Percentiles rank a stretch among this genome's conserved stretches.
Conservation (phyloP, 2,888 invertebrate species). For the Sinelater perroti region DNA sequence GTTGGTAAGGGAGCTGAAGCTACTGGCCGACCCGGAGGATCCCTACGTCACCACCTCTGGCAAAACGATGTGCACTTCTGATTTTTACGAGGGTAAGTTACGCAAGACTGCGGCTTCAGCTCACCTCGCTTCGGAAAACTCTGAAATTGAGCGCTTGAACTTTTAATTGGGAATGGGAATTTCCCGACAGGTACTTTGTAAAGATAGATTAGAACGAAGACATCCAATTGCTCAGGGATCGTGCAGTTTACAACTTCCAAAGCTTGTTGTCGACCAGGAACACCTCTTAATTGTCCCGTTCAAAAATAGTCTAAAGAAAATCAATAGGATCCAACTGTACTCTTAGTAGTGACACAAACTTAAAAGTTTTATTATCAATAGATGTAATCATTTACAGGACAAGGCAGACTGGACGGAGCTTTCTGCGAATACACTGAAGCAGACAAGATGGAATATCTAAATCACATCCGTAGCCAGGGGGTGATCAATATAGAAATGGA, state of each 20-base stretch:
- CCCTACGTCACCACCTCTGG: conserved; percentile 89
- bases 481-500: conserved; percentile 99
- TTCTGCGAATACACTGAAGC: conserved; percentile 92
- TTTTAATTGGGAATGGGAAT: no score
- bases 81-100: conserved; percentile 91
- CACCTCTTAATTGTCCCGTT: not conserved
- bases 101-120: not conserved
- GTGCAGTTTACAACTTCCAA: no score
- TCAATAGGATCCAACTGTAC: no score
- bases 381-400: conserved; percentile 73
- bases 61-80: conserved; percentile 95
- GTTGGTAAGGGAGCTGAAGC: conserved; percentile 80
- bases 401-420: conserved; percentile 94
- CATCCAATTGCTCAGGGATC: no score
- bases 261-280: no score
- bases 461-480: conserved; percentile 76
- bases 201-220: no score
- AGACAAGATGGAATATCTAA: conserved; percentile 91
- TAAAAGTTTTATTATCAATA: no score
- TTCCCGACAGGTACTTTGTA: no score
- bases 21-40: conserved; percentile 77
- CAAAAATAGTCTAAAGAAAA: not conserved
- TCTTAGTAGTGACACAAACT: no score
- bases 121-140: no score
- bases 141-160: no score